Evolutionary conservation across 1,140 invertebrate genomes (phyloP).

Genomic region (Ptiloglossa arizonensis): DNA sequence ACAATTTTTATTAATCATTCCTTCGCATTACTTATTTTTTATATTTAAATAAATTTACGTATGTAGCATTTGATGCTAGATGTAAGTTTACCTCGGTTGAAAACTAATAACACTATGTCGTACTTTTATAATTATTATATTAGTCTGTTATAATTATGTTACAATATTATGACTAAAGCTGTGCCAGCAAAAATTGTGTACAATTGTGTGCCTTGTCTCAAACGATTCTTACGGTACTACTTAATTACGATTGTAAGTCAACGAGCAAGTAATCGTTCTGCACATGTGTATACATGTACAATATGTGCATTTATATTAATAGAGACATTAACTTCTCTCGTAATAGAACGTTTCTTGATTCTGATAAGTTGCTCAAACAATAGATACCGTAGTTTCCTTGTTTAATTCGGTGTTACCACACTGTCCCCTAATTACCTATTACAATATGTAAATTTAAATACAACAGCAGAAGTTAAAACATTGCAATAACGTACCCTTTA

Average conservation of each 20-base stretch:
- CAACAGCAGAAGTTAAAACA: background rate
- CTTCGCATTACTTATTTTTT: background rate
- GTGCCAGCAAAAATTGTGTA: too few species aligned
- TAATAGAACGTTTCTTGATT: constrained; percentile 45
- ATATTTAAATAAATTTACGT: too few species aligned
- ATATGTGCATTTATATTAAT: constrained; percentile 25
- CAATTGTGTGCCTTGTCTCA: too few species aligned
- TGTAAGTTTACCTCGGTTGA: too few species aligned
- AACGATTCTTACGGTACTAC: too few species aligned
- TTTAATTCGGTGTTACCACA: background rate
- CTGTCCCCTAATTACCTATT: background rate
- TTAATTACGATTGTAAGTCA: background rate
- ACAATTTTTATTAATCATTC: background rate
- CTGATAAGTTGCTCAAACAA: constrained; percentile 56
- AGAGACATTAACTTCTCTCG: background rate
- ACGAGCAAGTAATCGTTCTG: background rate
- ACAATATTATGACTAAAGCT: too few species aligned
- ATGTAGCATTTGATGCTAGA: too few species aligned
- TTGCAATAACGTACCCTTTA: background rate
- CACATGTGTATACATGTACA: background rate
- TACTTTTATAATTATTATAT: too few species aligned
- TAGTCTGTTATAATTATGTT: too few species aligned
- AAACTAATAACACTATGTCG: too few species aligned
- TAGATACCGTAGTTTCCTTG: background rate
- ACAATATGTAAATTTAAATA: background rate